Evolutionary conservation across 2,113 vertebrate genomes (phyloP), one percentile per base, ranked within the genome.

Genomic region (Saccopteryx bilineata): DNA sequence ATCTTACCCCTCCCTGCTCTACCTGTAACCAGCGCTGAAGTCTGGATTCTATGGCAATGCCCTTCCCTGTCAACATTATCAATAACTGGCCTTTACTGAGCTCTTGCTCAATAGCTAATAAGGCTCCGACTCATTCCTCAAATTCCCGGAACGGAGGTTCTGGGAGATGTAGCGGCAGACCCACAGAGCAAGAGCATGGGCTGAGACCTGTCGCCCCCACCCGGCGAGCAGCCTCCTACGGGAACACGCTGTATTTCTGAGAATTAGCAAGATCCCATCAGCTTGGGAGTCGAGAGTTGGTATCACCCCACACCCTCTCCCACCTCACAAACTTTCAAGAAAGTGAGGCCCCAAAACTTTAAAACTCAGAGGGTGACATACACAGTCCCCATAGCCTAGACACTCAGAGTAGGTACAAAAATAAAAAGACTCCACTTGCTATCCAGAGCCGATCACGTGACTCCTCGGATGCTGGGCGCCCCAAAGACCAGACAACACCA

Each of bases 111-210:
- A 0, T 0, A 3, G 19, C 46, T 14, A 12, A 13, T 9, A 4
- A 56, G 69, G 9, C 63, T 65, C 11, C 15, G 0, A 46, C 17
- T 4, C 83, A 61, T n/a, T 15, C 85, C 12, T 5, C 0, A 0
- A 14, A 39, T 46, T 8, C 17, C n/a, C 18, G 69, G 31, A 54
- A 48, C 48, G 23, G 50, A 65, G 50, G 19, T 50, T 21, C 1
- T 5, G 50, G 5, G 48, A 76, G 48, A 21, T 0, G 10, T 18
- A 10, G 7, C 0, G 4, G 8, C 26, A 5, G 52, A 11, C 13
- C 19, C 21, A 3, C 0, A 0, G 21, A 11, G 63, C 31, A 1
- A 21, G n/a, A 46, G 0, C 1, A 5, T 0, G 1, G 12, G 18
- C 31, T 0, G 0, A 31, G n/a, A 2, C 33, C 50, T 0, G 24